These are phyloP conservation scores for Rana temporaria DNA, from an alignment of 2,113 vertebrate species.

Conservation along the genomic window DNA sequence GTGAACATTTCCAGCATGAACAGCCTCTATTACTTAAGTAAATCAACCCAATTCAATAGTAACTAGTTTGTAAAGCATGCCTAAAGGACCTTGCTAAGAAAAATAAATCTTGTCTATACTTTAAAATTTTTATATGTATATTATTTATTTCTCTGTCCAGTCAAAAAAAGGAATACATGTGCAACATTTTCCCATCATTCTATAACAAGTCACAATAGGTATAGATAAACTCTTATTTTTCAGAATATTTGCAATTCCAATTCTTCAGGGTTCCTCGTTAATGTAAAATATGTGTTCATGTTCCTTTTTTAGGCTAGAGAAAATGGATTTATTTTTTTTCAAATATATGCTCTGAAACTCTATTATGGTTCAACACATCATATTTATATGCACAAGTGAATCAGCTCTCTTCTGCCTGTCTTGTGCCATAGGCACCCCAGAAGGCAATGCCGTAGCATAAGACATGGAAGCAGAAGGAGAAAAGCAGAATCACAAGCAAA, in stretches of 20 bases:
- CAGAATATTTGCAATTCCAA: slow-evolving; percentile 30
- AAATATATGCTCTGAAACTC: slow-evolving; percentile 52
- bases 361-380: slow-evolving; percentile 50
- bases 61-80: too few relatives aligned
- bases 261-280: slow-evolving; percentile 28
- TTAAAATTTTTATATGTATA: too few relatives aligned
- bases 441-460: slow-evolving; percentile 39
- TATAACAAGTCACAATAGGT: neutral
- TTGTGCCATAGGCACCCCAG: slow-evolving; percentile 50
- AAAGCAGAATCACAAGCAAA: slow-evolving; percentile 49
- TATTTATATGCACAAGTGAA: slow-evolving; percentile 57
- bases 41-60: too few relatives aligned
- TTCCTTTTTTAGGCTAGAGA: slow-evolving; percentile 10
- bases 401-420: slow-evolving; percentile 40
- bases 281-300: slow-evolving; percentile 11
- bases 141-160: too few relatives aligned
- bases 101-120: too few relatives aligned
- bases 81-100: too few relatives aligned
- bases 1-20: too few relatives aligned
- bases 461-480: slow-evolving; percentile 44
- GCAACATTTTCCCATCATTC: neutral
- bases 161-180: neutral
- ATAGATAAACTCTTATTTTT: slow-evolving; percentile 7
- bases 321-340: neutral
- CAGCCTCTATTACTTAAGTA: too few relatives aligned